Evolutionary conservation across 2,113 vertebrate species (phyloP).

Genomic region (Pungitius pungitius): DNA sequence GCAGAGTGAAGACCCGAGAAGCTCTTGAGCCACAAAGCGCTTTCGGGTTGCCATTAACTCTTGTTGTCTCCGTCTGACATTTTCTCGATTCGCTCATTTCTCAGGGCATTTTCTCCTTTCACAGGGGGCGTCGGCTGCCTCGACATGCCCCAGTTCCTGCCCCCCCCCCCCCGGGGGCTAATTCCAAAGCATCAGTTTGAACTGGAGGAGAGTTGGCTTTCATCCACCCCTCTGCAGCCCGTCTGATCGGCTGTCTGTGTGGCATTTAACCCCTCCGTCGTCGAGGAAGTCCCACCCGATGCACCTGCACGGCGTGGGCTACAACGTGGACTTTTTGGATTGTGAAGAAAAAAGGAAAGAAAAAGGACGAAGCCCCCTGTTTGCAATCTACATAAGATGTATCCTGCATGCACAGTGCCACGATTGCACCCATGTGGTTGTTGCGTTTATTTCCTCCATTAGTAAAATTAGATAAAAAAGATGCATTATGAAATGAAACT

Average conservation of each 20-base stretch:
- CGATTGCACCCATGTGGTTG: background rate
- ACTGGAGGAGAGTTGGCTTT: constrained; percentile 75
- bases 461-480: background rate
- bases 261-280: constrained; percentile 75
- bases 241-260: constrained; percentile 77
- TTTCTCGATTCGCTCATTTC: constrained; percentile 69
- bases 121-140: constrained; percentile 71
- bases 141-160: constrained; percentile 78
- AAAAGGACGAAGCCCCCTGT: background rate
- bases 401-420: background rate
- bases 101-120: constrained; percentile 68
- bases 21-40: constrained; percentile 37
- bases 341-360: constrained; percentile 4
- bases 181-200: constrained; percentile 78
- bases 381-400: background rate
- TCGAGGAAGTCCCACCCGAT: constrained; percentile 30
- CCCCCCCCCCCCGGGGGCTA: constrained; percentile 76
- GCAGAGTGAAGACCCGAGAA: constrained; percentile 29
- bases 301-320: constrained; percentile 32
- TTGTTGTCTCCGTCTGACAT: constrained; percentile 40
- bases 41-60: too few relatives aligned
- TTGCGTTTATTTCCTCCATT: background rate
- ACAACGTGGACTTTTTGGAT: background rate
- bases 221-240: constrained; percentile 67
- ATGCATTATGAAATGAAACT: background rate